These are phyloP conservation scores for Phymanthus crucifer DNA, from an alignment of 92 coral and sea anemone species.

Conservation along the genomic window DNA sequence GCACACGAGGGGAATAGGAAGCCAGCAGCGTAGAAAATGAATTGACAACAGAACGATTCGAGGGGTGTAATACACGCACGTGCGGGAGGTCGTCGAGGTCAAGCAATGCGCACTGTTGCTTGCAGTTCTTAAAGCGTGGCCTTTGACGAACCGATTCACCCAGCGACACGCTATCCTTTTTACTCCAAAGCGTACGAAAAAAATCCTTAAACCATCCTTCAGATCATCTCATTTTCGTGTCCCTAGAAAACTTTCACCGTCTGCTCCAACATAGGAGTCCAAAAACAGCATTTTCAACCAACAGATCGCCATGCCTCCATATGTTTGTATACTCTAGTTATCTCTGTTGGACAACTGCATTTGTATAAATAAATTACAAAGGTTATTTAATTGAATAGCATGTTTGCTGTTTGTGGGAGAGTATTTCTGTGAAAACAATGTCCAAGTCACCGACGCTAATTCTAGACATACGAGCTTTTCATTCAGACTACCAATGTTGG, in stretches of 20 bases:
- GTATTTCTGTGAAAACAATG: neutral
- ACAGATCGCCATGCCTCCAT: neutral
- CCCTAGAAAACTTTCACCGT: neutral
- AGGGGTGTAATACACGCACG: neutral
- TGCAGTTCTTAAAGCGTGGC: neutral
- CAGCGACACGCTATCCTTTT: neutral
- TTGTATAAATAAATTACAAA: neutral
- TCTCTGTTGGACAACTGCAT: neutral
- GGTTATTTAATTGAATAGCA: neutral
- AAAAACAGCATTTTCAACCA: neutral
- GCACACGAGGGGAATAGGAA: neutral
- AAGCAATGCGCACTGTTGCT: neutral
- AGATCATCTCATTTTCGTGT: neutral
- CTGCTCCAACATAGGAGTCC: neutral
- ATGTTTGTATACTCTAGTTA: neutral
- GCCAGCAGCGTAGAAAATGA: neutral
- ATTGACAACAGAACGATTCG: neutral
- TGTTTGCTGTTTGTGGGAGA: neutral
- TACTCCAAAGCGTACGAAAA: neutral
- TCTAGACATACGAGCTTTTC: neutral
- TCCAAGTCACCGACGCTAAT: neutral
- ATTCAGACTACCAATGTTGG: no score
- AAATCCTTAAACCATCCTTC: neutral
- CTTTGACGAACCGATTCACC: neutral
- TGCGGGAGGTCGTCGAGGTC: neutral